Base-by-base conservation (phyloP, 2,113 vertebrate genomes). In the Telmatochromis bifrenatus region DNA sequence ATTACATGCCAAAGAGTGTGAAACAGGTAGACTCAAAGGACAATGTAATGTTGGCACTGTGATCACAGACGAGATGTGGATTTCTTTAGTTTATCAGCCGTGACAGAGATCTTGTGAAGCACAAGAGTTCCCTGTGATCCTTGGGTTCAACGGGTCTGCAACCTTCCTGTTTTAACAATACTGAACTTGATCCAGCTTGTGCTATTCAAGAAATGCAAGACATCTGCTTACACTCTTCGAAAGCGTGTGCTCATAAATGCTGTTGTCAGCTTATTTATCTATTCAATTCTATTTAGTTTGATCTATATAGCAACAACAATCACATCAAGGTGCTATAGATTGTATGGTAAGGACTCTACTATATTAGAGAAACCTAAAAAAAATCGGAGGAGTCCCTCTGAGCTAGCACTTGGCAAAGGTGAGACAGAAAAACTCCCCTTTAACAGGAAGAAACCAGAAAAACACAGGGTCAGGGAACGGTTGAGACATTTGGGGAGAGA, bases 151-250 rank as follows among this genome's bases (percentile, higher is more conserved):
- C 2, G 2, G 37, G 17, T 51, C 82, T 85, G 84, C 79, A 81
- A 51, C 14, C 26, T 26, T 89, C 85, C 84, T 87, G 84, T 90
- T 86, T 82, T 45, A 86, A 82, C 23, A 90, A 81, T 45, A 53
- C 56, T n/a, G 80, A 88, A 68, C 79, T 84, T 49, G 75, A 88
- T 89, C 87, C 91, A 93, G 60, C 49, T 85, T 85, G 75, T 88
- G 91, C 79, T 87, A 37, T 84, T 87, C 51, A 87, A 91, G 81
- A 93, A 94, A 92, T 79, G 77, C 51, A 65, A 60, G 84, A 82
- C 90, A 91, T 89, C 89, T 89, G 90, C 87, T 83, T 35, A 45
- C 15, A 55, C 45, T 83, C 70, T 89, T 90, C 5, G 15, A 85
- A 88, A 79, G 80, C 62, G 8, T 85, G 70, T 33, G 31, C 19